phyloP scores from a whole-genome alignment of 1,140 invertebrate species.

The Muscidifurax raptorellus region DNA sequence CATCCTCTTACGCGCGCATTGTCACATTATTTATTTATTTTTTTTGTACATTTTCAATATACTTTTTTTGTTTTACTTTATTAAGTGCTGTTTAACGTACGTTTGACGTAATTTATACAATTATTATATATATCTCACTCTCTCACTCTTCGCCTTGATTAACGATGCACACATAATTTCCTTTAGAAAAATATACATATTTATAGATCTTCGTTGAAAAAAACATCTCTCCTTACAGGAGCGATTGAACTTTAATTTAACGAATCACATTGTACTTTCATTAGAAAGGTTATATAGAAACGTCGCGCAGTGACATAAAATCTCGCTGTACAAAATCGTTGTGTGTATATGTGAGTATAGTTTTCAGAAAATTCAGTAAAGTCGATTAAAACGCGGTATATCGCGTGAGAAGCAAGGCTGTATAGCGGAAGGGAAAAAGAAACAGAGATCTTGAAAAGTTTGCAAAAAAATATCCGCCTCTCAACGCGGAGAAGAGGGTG shows the following conservation, averaged over 20 bases:
- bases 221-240: constrained; percentile 8
- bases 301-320: neutral
- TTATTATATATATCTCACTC: constrained; percentile 38
- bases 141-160: neutral
- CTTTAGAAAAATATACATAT: constrained; percentile 52
- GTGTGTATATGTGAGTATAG: neutral
- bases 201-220: constrained; percentile 10
- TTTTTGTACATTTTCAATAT: constrained; percentile 32
- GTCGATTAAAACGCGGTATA: neutral
- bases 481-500: too few species aligned
- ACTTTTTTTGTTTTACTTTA: constrained; percentile 21
- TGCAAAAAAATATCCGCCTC: neutral
- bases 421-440: neutral
- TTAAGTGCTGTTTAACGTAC: constrained; percentile 28
- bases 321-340: constrained; percentile 49
- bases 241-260: constrained; percentile 25
- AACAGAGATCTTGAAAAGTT: constrained; percentile 29
- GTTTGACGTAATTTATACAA: constrained; percentile 49
- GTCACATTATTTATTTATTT: neutral
- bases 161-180: neutral
- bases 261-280: constrained; percentile 44
- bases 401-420: neutral
- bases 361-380: neutral
- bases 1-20: neutral
- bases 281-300: constrained; percentile 17